Percentiles rank a stretch among this genome's conserved stretches.
Conservation (phyloP, 2,888 invertebrate species). For the Meiosimyza decipiens region DNA sequence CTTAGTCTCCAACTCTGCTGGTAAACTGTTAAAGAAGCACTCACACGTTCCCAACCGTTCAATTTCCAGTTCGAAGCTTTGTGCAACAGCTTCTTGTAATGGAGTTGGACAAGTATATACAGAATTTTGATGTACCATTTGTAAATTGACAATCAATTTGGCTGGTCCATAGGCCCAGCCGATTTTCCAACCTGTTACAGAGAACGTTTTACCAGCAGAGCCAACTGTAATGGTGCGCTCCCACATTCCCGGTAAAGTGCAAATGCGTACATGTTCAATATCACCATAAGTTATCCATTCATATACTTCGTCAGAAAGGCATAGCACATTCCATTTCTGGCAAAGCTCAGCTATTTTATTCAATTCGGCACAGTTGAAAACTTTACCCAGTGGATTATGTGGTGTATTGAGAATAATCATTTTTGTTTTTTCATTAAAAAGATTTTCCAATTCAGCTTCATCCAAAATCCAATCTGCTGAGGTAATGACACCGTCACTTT, state of each 20-base stretch:
- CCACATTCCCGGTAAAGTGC: constrained; percentile 97
- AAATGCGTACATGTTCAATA: constrained; percentile 88
- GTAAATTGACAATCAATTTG: constrained; percentile 81
- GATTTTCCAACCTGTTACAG: constrained; percentile 96
- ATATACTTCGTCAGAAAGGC: constrained; percentile 97
- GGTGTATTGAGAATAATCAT: constrained; percentile 97
- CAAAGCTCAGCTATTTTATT: constrained; percentile 86
- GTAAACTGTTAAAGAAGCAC: constrained; percentile 84
- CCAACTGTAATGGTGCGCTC: constrained; percentile 96
- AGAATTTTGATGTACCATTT: constrained; percentile 93
- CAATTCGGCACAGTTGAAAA: constrained; percentile 73
- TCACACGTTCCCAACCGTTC: constrained; percentile 76
- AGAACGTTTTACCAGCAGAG: constrained; percentile 98
- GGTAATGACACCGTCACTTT: constrained; percentile 64
- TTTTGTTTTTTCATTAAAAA: constrained; percentile 92
- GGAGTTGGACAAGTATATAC: constrained; percentile 93
- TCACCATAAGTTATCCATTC: constrained; percentile 95
- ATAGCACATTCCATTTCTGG: constrained; percentile 91
- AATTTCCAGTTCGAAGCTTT: constrained; percentile 88
- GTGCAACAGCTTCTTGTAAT: constrained; percentile 92
- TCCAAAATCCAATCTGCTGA: constrained; percentile 94
- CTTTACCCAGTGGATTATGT: constrained; percentile 97
- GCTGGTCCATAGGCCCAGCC: constrained; percentile 97
- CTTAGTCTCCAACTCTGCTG: constrained; percentile 80
- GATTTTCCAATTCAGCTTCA: constrained; percentile 77